Conservation (phyloP, 2,113 vertebrate genomes). For the Condylura cristata region DNA sequence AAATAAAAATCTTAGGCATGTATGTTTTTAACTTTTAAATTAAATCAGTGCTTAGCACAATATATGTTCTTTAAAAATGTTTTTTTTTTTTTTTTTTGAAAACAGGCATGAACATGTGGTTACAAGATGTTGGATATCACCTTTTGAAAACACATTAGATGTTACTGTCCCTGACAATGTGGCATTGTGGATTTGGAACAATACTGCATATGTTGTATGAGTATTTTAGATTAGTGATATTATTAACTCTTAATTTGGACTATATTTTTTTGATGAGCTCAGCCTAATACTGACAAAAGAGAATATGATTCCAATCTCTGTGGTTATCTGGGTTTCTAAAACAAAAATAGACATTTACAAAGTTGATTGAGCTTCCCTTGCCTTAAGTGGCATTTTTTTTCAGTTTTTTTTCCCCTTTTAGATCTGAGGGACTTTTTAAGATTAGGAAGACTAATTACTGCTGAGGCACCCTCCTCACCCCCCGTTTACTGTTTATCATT, state of each 20-base stretch:
- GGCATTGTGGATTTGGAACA: not conserved
- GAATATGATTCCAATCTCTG: not conserved
- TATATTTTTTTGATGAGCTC: not conserved
- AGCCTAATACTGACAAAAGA: not conserved
- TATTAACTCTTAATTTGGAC: not conserved
- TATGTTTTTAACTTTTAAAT: constrained; percentile 4
- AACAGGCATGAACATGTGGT: not conserved
- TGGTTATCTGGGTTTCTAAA: not conserved
- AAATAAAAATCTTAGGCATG: not conserved
- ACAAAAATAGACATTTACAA: not conserved
- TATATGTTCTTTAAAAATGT: not conserved
- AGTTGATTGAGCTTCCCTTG: constrained; percentile 11
- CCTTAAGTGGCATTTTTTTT: constrained; percentile 1
- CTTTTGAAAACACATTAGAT: not conserved
- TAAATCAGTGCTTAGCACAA: not conserved
- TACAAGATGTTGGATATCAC: not conserved
- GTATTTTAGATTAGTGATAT: not conserved
- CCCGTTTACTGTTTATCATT: not conserved
- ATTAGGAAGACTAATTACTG: not conserved
- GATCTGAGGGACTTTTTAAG: not conserved
- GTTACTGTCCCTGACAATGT: not conserved
- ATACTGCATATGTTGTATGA: not conserved
- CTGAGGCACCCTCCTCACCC: not conserved
- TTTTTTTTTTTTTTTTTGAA: not conserved
- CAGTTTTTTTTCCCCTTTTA: not conserved